phyloP scores from a whole-genome alignment of 2,888 invertebrate species.

The Drosophila cognata region DNA sequence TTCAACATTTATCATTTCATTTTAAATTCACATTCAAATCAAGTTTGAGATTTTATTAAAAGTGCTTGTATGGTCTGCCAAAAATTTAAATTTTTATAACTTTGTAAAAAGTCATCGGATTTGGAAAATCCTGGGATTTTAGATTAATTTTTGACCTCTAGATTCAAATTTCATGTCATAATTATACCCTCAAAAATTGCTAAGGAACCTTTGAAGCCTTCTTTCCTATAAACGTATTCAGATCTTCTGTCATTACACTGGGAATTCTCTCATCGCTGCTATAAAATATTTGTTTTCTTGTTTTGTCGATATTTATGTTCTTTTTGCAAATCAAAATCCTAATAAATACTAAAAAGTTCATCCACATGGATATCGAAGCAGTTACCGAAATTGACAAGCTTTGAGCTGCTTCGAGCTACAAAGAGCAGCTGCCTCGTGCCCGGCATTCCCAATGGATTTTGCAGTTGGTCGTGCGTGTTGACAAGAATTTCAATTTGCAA shows the following conservation, averaged over 20 bases:
- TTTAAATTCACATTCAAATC: neutral
- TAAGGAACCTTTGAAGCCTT: neutral
- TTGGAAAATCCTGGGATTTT: neutral
- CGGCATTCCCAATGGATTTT: conserved; percentile 71
- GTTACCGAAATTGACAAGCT: conserved; percentile 83
- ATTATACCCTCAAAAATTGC: neutral
- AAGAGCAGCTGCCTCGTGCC: conserved; percentile 48
- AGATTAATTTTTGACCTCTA: neutral
- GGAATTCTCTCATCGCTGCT: conserved; percentile 23
- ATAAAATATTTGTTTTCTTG: conserved; percentile 48
- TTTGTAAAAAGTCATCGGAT: neutral
- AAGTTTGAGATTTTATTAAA: neutral
- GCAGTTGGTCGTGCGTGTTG: conserved; percentile 78
- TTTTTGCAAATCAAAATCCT: conserved; percentile 60
- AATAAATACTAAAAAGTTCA: conserved; percentile 69
- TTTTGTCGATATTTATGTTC: conserved; percentile 48
- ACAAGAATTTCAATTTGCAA: conserved; percentile 80
- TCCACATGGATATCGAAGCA: conserved; percentile 52
- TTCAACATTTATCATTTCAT: neutral
- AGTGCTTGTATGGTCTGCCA: neutral
- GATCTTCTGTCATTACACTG: conserved; percentile 17
- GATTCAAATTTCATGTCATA: neutral
- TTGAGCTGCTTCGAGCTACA: conserved; percentile 87
- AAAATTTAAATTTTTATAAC: neutral
- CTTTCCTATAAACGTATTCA: neutral